Conservation (phyloP, 2,888 invertebrate species). For the Scaptomyza reducta region DNA sequence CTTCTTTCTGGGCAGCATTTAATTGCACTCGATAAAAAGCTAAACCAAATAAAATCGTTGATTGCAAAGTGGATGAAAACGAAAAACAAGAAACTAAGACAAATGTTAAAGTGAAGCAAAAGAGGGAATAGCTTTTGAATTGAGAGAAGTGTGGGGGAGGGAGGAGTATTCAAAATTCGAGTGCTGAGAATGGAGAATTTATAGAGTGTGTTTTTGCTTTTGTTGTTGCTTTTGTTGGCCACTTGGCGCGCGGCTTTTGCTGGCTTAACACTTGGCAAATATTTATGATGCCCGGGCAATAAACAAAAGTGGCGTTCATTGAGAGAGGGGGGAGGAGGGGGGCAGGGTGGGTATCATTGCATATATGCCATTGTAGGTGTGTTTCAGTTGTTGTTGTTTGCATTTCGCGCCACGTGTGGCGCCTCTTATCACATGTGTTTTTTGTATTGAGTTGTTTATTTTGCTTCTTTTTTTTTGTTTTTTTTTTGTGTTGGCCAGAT, state of each 20-base stretch:
- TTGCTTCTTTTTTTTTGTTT: not conserved
- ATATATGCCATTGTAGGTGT: no score
- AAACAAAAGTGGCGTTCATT: not conserved
- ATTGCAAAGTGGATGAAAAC: slow-evolving; percentile 43
- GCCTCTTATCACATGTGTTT: slow-evolving; percentile 30
- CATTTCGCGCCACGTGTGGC: slow-evolving; percentile 28
- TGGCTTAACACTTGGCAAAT: slow-evolving; percentile 56
- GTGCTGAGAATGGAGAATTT: not conserved
- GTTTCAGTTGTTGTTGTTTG: slow-evolving; percentile 6
- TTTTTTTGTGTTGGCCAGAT: slow-evolving; percentile 13
- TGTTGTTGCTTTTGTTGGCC: slow-evolving; percentile 12
- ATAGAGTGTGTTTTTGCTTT: not conserved
- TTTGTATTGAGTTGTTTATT: not conserved
- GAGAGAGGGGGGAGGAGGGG: not conserved
- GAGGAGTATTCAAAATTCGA: not conserved
- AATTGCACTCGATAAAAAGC: slow-evolving; percentile 57
- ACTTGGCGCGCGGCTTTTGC: slow-evolving; percentile 37
- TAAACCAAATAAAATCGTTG: slow-evolving; percentile 45
- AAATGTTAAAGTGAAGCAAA: no score
- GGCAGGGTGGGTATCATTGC: no score
- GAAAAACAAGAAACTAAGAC: not conserved
- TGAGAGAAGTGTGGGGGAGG: not conserved
- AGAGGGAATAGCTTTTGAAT: no score
- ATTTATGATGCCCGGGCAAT: slow-evolving; percentile 32
- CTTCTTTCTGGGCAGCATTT: slow-evolving; percentile 26